Evolutionary conservation across 2,888 invertebrate genomes (phyloP).

Genomic region (Drosophila yooni): DNA sequence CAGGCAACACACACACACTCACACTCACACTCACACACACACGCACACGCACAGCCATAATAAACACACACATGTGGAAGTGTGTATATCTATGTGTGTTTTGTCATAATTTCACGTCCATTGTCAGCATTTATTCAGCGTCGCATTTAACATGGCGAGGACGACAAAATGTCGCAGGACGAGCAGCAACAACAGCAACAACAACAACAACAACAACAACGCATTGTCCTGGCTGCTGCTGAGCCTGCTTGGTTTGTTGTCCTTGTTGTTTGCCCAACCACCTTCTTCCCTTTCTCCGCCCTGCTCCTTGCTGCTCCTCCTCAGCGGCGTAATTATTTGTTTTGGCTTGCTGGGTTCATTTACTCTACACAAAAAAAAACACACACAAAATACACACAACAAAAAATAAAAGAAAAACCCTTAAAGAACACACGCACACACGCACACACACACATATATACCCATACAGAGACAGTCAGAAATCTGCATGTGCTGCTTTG

Average conservation of each 20-base stretch:
- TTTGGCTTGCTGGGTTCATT: conserved; percentile 80
- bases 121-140: conserved; percentile 76
- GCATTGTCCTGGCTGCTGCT: conserved; percentile 57
- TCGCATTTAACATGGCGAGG: conserved; percentile 62
- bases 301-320: conserved; percentile 12
- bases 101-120: conserved; percentile 72
- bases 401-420: conserved; percentile 46
- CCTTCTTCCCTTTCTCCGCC: conserved; percentile 25
- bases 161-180: conserved; percentile 38
- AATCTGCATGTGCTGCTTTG: conserved; percentile 37
- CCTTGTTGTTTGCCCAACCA: conserved; percentile 27
- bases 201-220: conserved; percentile 11
- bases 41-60: conserved; percentile 5
- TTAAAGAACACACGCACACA: conserved; percentile 50
- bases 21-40: conserved; percentile 6
- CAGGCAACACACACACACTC: conserved; percentile 41
- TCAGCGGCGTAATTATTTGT: conserved; percentile 71
- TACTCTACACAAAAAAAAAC: conserved; percentile 55
- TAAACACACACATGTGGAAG: conserved; percentile 5
- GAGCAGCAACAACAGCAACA: conserved; percentile 19
- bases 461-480: conserved; percentile 6
- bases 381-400: conserved; percentile 37
- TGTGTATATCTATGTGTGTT: conserved; percentile 22
- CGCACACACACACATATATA: conserved; percentile 41
- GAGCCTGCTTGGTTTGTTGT: conserved; percentile 37